These are phyloP conservation scores for Jaculus jaculus DNA, from an alignment of 2,113 vertebrate species.

Conservation along the genomic window DNA sequence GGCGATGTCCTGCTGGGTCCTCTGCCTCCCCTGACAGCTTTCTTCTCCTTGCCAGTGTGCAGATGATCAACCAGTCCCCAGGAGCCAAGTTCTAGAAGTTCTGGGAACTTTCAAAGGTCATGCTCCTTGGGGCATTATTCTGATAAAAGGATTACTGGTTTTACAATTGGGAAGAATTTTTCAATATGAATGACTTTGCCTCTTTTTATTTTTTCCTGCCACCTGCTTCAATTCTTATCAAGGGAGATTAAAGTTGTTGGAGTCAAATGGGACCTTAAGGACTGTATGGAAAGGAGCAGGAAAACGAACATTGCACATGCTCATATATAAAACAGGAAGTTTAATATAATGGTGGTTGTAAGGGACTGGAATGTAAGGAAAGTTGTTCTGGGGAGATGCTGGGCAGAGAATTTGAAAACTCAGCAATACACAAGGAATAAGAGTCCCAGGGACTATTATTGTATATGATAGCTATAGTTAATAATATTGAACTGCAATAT, in stretches of 20 bases:
- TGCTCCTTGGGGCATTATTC: not conserved
- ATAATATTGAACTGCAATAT: not conserved
- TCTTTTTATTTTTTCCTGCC: not conserved
- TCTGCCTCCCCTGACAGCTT: not conserved
- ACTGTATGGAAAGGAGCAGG: not conserved
- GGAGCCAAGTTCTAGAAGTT: not conserved
- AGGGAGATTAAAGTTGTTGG: not conserved
- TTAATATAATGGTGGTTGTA: not conserved
- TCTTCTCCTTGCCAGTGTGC: not conserved
- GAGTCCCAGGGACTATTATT: no score
- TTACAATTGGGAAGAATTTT: not conserved
- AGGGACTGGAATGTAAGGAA: not conserved
- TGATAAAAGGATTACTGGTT: not conserved
- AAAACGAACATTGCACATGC: not conserved
- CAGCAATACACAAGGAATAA: not conserved
- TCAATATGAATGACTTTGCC: not conserved
- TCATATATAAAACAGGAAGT: not conserved
- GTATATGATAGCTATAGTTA: not conserved
- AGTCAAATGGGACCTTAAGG: not conserved
- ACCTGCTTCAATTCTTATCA: not conserved
- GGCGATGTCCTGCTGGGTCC: not conserved
- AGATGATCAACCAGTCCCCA: not conserved
- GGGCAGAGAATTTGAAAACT: not conserved
- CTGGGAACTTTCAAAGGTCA: not conserved
- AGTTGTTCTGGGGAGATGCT: no score